Percentiles rank a stretch among this genome's conserved stretches.
These are phyloP conservation scores for Oscheius sp. DNA, from an alignment of 1,140 invertebrate genomes.

Conservation along the genomic window DNA sequence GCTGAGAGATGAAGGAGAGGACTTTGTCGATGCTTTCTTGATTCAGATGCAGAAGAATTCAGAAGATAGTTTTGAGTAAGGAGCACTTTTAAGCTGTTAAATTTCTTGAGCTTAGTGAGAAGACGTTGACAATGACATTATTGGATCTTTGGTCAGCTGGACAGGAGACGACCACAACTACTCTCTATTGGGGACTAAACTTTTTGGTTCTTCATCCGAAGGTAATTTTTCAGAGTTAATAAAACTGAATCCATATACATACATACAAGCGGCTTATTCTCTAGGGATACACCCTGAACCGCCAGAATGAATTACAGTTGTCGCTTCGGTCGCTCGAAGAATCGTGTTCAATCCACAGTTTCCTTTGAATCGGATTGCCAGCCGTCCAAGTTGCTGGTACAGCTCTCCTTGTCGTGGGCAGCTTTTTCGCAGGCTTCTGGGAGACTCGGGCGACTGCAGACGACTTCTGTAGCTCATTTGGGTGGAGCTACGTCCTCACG, in stretches of 20 bases:
- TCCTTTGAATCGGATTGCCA: no score
- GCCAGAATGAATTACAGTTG: no score
- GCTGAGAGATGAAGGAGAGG: slow-evolving; percentile 60
- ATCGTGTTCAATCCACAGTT: no score
- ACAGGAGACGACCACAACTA: slow-evolving; percentile 29
- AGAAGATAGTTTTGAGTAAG: neutral
- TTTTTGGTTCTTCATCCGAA: neutral
- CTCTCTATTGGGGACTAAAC: neutral
- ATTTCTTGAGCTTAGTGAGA: neutral
- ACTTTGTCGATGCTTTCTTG: slow-evolving; percentile 66
- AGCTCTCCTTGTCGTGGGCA: no score
- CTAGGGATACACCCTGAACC: neutral
- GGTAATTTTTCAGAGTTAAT: neutral
- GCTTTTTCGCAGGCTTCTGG: no score
- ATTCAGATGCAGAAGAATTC: slow-evolving; percentile 60
- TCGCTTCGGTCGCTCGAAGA: no score
- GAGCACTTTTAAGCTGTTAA: neutral
- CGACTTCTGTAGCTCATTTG: no score
- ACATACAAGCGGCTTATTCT: no score
- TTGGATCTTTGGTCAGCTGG: slow-evolving; percentile 33
- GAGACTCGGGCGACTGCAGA: no score
- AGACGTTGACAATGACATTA: neutral
- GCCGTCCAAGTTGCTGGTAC: no score
- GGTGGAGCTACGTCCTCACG: no score
- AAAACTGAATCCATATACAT: neutral